Base-by-base conservation (phyloP, 2,797 vertebrate genomes). In the Echiichthys vipera region DNA sequence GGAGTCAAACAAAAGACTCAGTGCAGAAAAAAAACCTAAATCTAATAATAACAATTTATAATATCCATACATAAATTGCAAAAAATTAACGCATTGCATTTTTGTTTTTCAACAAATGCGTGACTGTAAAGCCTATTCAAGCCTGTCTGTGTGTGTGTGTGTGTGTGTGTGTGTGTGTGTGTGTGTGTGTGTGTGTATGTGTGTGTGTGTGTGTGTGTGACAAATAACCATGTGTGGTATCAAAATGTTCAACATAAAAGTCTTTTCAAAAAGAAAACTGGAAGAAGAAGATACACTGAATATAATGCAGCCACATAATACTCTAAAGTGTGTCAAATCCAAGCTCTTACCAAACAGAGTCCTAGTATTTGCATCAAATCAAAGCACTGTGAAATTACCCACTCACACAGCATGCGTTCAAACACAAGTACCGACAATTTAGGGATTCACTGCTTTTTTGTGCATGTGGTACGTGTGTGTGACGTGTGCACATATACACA, bases 381-480 rank as follows among this genome's bases (percentile, higher is more conserved):
- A 92, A 90, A 91, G 88, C 89, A 78, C 75, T 80, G 88, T 89
- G 90, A 93, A 92, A 87, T 89, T 54, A 85, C 87, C 62, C 89
- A 87, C 84, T 85, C 81, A 91, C 88, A 91, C 90, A 84, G 83
- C 91, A 91, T 89, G 92, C 93, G 72, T 86, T 84, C 81, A 90
- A 83, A 90, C 85, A 80, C 54, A 25, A 72, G 77, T 67, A 74
- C 78, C 36, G 3, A 54, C 43, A 43, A 63, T n/a, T 81, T 80
- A 39, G 37, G 82, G 79, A 78, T 83, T 58, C 15, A 58, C 77
- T 45, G 71, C 68, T 55, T 69, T 65, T 70, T 66, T 64, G 74
- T 81, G 81, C 67, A 40, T 37, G 54, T 81, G 67, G 57, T 49
- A 11, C 24, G 57, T 58, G 74, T 65, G 71, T 61, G 65, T 45